Conservation (phyloP, 1,140 invertebrate genomes). For the Portunus trituberculatus region DNA sequence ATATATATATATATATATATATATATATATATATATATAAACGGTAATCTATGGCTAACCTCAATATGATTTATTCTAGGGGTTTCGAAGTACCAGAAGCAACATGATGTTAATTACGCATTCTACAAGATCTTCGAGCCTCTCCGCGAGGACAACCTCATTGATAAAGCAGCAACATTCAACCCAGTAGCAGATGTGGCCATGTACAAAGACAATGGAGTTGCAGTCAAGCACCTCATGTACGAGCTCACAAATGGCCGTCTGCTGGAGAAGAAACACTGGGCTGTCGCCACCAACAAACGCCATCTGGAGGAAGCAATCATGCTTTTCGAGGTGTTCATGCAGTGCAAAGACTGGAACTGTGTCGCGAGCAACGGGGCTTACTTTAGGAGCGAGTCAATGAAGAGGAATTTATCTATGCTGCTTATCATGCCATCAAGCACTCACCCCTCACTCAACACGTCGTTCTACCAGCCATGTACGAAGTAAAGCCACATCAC, state of each 20-base stretch:
- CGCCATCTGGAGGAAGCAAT: not conserved
- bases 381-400: not conserved
- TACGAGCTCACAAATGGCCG: not conserved
- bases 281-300: slow-evolving; percentile 17
- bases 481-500: slow-evolving; percentile 27
- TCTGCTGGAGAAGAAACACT: slow-evolving; percentile 9
- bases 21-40: too few relatives aligned
- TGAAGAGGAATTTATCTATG: not conserved
- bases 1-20: too few relatives aligned
- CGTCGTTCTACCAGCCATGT: slow-evolving; percentile 24
- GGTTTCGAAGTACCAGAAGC: not conserved
- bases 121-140: slow-evolving; percentile 2
- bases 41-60: too few relatives aligned
- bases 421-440: slow-evolving; percentile 8
- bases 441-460: slow-evolving; percentile 45
- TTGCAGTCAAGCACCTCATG: not conserved
- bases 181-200: not conserved
- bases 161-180: not conserved
- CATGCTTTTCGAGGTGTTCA: not conserved
- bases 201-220: not conserved
- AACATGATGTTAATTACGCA: not conserved
- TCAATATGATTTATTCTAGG: not conserved
- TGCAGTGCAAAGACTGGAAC: not conserved
- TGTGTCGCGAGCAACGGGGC: not conserved
- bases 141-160: not conserved